Base-by-base conservation (phyloP, 2,888 invertebrate genomes). In the Carabus problematicus region DNA sequence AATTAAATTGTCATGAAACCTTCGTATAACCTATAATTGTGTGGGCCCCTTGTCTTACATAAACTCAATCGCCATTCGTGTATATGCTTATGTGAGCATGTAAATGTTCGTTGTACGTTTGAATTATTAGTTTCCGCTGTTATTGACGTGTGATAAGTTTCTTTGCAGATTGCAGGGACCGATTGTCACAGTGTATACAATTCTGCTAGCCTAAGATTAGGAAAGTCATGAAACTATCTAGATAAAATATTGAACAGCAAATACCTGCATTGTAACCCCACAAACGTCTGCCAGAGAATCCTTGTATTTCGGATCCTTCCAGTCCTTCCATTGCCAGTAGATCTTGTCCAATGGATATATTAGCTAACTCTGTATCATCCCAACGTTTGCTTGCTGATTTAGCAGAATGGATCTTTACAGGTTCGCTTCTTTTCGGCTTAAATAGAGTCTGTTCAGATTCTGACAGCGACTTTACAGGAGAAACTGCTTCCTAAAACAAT, bases 341-440 rank as follows among this genome's bases (percentile, higher is more conserved):
- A 76, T 88, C 88, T 74, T 87, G 87, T 0, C 88, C 88, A 16
- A 88, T 79, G 66, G 87, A 87, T 74, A 88, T 86, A 74, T 87
- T 87, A 68, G 86, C 85, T 69, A 88, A 81, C 75, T 88, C 88
- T 76, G 86, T 86, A 0, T 86, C 85, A 68, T 86, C 84, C 87
- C 88, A 88, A 3, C 87, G 87, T 76, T 85, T 86, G 43, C 72
- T 73, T 6, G 75, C 64, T 19, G 77, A 75, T 73, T 79, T 80
- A 8, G 80, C 77, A 71, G 79, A 79, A 64, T 84, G 83, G 7
- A 86, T 83, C 74, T 86, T 86, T 7, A 85, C 81, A 0, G 82
- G 79, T 61, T 82, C 82, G 3, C 75, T 76, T 29, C 75, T 75
- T 18, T 72, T 77, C 52, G 64, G 60, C 2, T 76, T 72, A 0